phyloP scores from a whole-genome alignment of 2,797 vertebrate species.

The Valencia hispanica region DNA sequence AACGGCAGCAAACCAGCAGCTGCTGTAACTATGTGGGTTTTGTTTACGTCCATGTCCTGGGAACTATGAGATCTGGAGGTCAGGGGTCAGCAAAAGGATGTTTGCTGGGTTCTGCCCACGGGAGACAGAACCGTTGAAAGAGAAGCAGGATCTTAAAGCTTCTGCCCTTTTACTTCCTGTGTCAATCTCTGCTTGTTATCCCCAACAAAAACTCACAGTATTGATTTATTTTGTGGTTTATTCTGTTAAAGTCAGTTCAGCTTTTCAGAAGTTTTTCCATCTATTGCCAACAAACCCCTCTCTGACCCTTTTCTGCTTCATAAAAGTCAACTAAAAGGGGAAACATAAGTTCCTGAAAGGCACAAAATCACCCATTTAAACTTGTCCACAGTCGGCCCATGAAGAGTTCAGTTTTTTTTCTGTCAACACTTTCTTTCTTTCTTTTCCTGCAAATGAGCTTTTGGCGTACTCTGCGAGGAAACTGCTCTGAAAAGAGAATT shows the following conservation, averaged over 20 bases:
- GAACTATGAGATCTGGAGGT: constrained; percentile 30
- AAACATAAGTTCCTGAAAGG: constrained; percentile 13
- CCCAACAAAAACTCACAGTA: not conserved
- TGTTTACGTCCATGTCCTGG: constrained; percentile 34
- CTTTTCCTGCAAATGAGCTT: constrained; percentile 19
- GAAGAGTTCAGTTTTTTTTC: not conserved
- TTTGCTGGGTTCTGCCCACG: constrained; percentile 11
- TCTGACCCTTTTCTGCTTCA: constrained; percentile 9
- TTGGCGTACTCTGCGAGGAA: constrained; percentile 17
- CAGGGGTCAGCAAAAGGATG: constrained; percentile 23
- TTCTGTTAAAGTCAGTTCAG: not conserved
- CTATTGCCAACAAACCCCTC: not conserved
- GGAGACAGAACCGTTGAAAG: constrained; percentile 15
- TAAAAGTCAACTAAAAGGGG: constrained; percentile 6
- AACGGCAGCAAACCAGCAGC: not conserved
- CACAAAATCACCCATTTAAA: not conserved
- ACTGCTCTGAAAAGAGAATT: constrained; percentile 36
- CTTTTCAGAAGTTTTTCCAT: not conserved
- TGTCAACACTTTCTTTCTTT: constrained; percentile 3
- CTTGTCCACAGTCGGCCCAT: not conserved
- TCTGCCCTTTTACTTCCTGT: constrained; percentile 4
- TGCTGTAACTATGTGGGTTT: not conserved
- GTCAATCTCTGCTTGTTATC: constrained; percentile 1
- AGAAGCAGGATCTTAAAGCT: constrained; percentile 8
- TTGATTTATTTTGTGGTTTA: not conserved